phyloP scores from a whole-genome alignment of 2,888 invertebrate species.

The Ischnura elegans region DNA sequence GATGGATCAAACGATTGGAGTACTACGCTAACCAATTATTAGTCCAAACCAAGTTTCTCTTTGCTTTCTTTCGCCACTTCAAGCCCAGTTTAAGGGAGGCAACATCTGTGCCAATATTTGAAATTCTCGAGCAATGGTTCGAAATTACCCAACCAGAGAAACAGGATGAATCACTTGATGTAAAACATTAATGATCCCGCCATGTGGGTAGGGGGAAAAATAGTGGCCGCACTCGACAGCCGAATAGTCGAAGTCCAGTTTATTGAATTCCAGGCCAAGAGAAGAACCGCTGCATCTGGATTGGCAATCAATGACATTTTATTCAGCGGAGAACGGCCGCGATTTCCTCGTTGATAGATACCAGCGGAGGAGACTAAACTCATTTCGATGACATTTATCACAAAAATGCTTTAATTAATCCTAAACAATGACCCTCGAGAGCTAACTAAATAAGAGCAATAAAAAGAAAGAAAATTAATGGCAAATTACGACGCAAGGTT shows the following conservation, averaged over 20 bases:
- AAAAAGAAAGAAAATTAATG: background rate
- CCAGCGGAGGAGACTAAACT: background rate
- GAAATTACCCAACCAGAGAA: background rate
- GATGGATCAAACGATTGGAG: background rate
- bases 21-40: background rate
- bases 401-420: background rate
- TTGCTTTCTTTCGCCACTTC: too few species aligned
- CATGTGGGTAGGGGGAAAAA: background rate
- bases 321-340: background rate
- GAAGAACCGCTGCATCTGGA: background rate
- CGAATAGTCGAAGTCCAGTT: too few species aligned
- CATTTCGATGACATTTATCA: background rate
- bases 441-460: background rate
- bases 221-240: background rate
- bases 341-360: background rate
- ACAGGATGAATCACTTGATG: background rate
- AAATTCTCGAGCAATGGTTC: background rate
- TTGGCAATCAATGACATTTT: background rate
- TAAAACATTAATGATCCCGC: background rate
- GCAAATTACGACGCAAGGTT: background rate
- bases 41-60: too few species aligned
- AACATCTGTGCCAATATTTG: background rate
- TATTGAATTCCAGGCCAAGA: background rate
- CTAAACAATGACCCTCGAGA: background rate
- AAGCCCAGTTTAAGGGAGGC: background rate